Evolutionary conservation across 2,113 vertebrate genomes (phyloP), one percentile per base, ranked within the genome.

Genomic region (Paramisgurnus dabryanus): DNA sequence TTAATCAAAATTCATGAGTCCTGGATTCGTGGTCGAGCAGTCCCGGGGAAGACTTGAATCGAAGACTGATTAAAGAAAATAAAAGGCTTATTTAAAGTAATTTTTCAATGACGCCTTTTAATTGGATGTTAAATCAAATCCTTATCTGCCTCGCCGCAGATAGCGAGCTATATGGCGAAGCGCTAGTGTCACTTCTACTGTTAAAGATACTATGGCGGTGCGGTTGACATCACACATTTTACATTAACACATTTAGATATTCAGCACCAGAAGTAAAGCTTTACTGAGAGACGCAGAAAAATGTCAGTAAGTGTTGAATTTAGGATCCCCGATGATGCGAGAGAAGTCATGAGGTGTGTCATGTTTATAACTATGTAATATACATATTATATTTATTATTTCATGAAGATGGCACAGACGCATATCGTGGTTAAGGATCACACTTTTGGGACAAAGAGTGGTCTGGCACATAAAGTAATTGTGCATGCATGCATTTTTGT

Each of bases 91-190:
- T 97, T 97, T 98, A 94, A 97, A 96, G 97, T 97, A 96, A 97
- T 98, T 97, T 97, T 98, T 99, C 96, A 98, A 96, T 96, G 96
- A 97, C 95, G 93, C 93, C 94, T 95, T 98, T 98, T 99, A 99
- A 99, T 98, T 99, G 96, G 96, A 96, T 95, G 96, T 96, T 98
- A 97, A 98, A 98, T 98, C 97, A 98, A 96, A 96, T 96, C 92
- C 96, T 98, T 98, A 99, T 99, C 97, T 97, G 95, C 93, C 91
- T 95, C 94, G 94, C 91, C 93, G 89, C 97, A 99, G 97, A 97
- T 95, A 95, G 95, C 93, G 90, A 92, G 90, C 94, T 93, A 92
- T 95, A 94, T 94, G 93, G 94, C 93, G 93, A 91, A 93, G 91
- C 89, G 90, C 92, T 91, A 92, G 93, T 88, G 88, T 90, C 92